Conservation (phyloP, 2,113 vertebrate species). For the Ictidomys tridecemlineatus region DNA sequence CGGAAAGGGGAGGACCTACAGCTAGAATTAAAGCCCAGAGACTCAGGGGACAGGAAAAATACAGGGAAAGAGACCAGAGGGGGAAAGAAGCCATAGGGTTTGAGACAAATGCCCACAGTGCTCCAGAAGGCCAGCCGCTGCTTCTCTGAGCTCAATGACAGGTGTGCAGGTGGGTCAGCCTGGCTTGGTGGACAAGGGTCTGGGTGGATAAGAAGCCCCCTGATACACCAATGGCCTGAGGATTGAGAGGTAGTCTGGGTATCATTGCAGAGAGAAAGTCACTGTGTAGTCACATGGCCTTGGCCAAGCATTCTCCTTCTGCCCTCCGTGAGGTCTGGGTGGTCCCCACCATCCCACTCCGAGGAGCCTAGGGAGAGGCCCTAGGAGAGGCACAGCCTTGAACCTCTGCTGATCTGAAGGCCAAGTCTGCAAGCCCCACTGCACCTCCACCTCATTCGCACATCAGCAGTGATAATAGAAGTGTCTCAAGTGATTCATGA, state of each 20-base stretch:
- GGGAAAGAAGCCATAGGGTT: neutral
- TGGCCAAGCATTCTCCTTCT: neutral
- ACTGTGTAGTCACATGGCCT: neutral
- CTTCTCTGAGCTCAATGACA: fast-evolving
- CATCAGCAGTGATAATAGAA: neutral
- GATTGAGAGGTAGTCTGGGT: neutral
- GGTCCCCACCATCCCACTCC: neutral
- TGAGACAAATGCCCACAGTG: neutral
- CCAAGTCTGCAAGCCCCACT: neutral
- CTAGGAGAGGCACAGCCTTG: neutral
- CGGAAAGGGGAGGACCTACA: neutral
- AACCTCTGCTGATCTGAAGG: neutral
- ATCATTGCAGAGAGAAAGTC: neutral
- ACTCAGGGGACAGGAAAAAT: neutral
- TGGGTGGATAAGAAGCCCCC: neutral
- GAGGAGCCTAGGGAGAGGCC: too few species aligned
- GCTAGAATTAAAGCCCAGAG: neutral
- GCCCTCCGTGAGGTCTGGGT: fast-evolving
- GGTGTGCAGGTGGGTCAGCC: neutral
- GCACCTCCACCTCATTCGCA: neutral
- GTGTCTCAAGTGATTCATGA: neutral
- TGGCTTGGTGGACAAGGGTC: too few species aligned
- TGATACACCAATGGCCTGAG: fast-evolving
- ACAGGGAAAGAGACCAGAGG: neutral
- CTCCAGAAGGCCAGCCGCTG: neutral